Conservation (phyloP, 2,888 invertebrate species). For the Bellardia bayeri region DNA sequence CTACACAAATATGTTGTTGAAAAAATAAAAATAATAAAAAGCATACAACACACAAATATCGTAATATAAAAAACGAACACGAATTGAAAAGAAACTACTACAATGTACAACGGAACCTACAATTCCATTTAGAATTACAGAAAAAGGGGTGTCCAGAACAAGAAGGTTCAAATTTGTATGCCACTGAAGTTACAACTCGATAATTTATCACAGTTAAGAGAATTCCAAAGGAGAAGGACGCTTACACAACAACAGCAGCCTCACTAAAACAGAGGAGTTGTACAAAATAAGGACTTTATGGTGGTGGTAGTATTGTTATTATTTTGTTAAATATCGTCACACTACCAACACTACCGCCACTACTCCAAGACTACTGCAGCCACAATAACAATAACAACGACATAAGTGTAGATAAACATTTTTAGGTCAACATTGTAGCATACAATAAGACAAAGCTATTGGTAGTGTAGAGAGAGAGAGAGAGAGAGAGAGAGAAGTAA, state of each 20-base stretch:
- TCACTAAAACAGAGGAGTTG: constrained; percentile 11
- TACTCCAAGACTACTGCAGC: background rate
- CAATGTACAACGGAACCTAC: constrained; percentile 14
- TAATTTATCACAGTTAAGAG: constrained; percentile 69
- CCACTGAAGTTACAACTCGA: constrained; percentile 65
- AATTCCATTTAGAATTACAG: constrained; percentile 39
- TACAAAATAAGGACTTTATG: constrained; percentile 22
- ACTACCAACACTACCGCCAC: background rate
- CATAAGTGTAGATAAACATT: constrained; percentile 41
- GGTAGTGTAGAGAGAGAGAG: background rate
- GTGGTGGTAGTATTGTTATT: constrained; percentile 32
- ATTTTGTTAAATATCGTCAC: constrained; percentile 50
- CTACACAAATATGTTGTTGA: constrained; percentile 47
- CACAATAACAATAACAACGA: background rate
- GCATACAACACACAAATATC: constrained; percentile 32
- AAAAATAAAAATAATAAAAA: constrained; percentile 39
- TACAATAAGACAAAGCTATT: constrained; percentile 11
- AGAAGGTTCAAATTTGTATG: constrained; percentile 63
- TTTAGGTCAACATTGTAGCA: constrained; percentile 59
- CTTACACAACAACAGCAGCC: constrained; percentile 11
- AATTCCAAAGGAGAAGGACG: constrained; percentile 43
- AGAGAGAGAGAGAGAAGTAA: background rate
- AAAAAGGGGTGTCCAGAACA: constrained; percentile 54
- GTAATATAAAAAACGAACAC: constrained; percentile 49
- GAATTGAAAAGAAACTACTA: constrained; percentile 56